These are phyloP conservation scores for Pionites leucogaster DNA, from an alignment of 2,113 vertebrate species.

Conservation along the genomic window DNA sequence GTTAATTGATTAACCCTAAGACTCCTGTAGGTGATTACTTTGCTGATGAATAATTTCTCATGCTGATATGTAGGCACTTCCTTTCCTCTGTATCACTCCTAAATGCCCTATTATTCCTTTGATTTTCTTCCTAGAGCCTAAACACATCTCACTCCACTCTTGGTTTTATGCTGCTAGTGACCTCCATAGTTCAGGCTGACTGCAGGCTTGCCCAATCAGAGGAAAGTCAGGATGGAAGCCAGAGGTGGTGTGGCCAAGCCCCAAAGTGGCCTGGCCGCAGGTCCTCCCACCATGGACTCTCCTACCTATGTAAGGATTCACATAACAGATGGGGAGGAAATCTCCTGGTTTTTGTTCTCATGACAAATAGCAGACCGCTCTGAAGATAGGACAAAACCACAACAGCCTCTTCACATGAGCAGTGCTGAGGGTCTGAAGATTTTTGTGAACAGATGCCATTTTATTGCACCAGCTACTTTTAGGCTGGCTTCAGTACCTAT, in stretches of 20 bases:
- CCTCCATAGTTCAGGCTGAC: background rate
- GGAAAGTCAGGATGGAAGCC: background rate
- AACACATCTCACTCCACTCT: background rate
- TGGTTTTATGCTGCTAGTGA: background rate
- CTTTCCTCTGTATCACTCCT: background rate
- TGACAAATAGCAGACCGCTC: background rate
- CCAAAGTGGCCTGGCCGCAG: background rate
- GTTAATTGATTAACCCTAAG: slow-evolving; percentile 48
- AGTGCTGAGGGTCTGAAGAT: background rate
- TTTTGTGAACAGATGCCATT: background rate
- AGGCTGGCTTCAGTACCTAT: background rate
- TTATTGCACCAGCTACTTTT: background rate
- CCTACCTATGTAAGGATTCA: background rate
- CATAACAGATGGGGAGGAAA: background rate
- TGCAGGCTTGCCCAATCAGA: background rate
- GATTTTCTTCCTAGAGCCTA: background rate
- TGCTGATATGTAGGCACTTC: background rate
- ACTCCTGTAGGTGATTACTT: slow-evolving; percentile 1
- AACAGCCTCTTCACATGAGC: background rate
- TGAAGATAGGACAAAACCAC: background rate
- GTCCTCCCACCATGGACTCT: background rate
- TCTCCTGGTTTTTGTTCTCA: background rate
- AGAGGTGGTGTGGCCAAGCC: background rate
- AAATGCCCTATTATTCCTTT: background rate
- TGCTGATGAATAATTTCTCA: background rate